Evolutionary conservation across 2,113 vertebrate genomes (phyloP).

Genomic region (Aviceda subcristata): DNA sequence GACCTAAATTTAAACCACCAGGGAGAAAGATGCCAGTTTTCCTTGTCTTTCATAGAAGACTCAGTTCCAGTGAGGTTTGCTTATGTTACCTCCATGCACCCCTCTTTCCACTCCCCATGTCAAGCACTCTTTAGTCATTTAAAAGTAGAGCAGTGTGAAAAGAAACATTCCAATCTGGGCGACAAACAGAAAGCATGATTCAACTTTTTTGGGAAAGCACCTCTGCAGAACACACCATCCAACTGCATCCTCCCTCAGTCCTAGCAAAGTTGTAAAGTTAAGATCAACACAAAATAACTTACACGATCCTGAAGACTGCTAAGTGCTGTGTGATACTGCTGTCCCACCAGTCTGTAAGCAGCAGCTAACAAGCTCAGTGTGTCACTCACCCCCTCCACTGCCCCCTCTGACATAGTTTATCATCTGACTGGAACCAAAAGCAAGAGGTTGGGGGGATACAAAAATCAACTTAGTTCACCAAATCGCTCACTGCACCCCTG

Average conservation of each 20-base stretch:
- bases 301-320: neutral
- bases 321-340: rapidly evolving
- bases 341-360: neutral
- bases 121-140: neutral
- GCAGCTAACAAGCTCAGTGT: rapidly evolving
- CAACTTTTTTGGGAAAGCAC: neutral
- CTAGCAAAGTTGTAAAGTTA: neutral
- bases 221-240: neutral
- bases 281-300: neutral
- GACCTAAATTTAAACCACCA: conserved; percentile 5
- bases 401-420: neutral
- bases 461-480: neutral
- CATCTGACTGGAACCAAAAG: neutral
- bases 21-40: neutral
- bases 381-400: rapidly evolving
- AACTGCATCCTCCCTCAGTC: neutral
- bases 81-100: neutral
- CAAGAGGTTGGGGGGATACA: no score
- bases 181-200: neutral
- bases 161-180: neutral
- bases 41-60: neutral
- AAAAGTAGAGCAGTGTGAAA: neutral
- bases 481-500: neutral
- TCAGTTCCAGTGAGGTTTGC: neutral
- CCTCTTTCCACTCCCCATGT: neutral